A percentile compares a stretch with the other conserved stretches of the same genome.
These are phyloP conservation scores for Hesperia comma DNA, from an alignment of 2,888 invertebrate genomes.

Conservation along the genomic window DNA sequence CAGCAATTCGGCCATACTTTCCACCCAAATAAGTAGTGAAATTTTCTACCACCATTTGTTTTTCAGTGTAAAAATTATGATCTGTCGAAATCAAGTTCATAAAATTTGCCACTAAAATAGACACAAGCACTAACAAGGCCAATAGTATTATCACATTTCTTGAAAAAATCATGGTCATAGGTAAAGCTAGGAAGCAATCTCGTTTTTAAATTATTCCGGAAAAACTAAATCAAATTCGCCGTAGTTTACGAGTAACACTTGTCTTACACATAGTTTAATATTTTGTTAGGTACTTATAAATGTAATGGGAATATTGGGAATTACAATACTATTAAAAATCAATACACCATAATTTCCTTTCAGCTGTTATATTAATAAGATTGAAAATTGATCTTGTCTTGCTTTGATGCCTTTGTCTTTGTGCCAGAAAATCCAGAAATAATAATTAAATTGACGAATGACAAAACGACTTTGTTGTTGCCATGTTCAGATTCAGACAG, in stretches of 20 bases:
- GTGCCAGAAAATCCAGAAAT: too few relatives aligned
- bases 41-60: constrained; percentile 62
- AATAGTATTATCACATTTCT: constrained; percentile 85
- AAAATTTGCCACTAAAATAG: constrained; percentile 88
- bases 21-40: constrained; percentile 62
- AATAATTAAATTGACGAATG: too few relatives aligned
- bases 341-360: neutral
- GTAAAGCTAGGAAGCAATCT: neutral
- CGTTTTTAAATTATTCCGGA: neutral
- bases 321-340: neutral
- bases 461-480: too few relatives aligned
- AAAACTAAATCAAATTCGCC: neutral
- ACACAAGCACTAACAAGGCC: constrained; percentile 85
- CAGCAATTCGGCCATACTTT: constrained; percentile 77
- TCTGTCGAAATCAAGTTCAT: constrained; percentile 87
- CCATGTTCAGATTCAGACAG: too few relatives aligned
- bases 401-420: too few relatives aligned
- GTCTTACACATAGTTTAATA: neutral
- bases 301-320: neutral
- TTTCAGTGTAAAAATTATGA: constrained; percentile 69
- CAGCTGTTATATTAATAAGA: neutral
- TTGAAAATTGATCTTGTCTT: too few relatives aligned
- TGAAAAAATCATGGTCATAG: constrained; percentile 84
- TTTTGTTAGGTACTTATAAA: neutral
- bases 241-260: neutral